Conservation (phyloP, 2,888 invertebrate genomes). For the Lasioglossum morio region DNA sequence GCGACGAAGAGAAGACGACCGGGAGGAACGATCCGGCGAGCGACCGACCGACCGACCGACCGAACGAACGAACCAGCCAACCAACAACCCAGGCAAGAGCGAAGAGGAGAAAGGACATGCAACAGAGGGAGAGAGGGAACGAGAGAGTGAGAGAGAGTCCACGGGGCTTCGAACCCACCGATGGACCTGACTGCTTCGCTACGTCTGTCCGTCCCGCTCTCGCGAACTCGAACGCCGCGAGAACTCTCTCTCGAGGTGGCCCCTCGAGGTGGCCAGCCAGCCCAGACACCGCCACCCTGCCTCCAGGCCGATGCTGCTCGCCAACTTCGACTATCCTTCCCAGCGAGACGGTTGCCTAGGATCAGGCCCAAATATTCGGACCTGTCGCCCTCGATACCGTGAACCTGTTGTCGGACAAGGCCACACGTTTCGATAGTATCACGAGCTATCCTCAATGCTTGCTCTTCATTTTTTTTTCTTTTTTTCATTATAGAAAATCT, state of each 20-base stretch:
- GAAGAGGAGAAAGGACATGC: constrained; percentile 15
- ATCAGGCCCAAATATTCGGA: not conserved
- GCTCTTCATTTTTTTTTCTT: not conserved
- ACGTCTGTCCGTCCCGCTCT: constrained; percentile 48
- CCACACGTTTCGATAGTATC: not conserved
- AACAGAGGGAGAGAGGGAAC: constrained; percentile 5
- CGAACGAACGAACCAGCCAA: not conserved
- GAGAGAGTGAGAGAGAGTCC: constrained; percentile 48
- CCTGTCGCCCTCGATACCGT: not conserved
- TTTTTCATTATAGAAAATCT: too few relatives aligned
- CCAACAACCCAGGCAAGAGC: constrained; percentile 19
- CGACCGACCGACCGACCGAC: constrained; percentile 26
- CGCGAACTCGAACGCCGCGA: constrained; percentile 12
- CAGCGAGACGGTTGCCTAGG: not conserved
- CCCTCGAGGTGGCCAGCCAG: constrained; percentile 17
- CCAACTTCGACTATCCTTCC: constrained; percentile 46
- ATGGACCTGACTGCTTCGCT: constrained; percentile 66
- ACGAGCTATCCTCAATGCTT: not conserved
- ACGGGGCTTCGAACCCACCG: constrained; percentile 71
- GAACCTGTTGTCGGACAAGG: not conserved
- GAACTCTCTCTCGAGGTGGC: constrained; percentile 6
- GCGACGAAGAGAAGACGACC: constrained; percentile 67
- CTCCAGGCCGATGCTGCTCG: constrained; percentile 31
- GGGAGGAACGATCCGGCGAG: constrained; percentile 52
- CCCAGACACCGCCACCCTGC: constrained; percentile 27